phyloP scores from a whole-genome alignment of 2,113 vertebrate species.

The Dasyurus viverrinus region DNA sequence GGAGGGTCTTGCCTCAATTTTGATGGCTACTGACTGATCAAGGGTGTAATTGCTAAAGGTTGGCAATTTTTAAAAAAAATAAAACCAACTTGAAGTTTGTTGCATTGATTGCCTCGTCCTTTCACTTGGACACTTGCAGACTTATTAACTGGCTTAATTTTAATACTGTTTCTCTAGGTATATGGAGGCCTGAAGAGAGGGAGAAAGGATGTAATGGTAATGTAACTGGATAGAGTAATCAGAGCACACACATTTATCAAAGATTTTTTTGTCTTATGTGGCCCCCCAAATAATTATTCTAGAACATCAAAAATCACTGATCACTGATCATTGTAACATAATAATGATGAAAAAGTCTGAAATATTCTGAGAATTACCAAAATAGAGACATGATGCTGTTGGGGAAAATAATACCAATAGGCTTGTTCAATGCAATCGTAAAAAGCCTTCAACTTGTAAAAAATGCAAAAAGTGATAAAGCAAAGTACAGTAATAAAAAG shows the following conservation, averaged over 20 bases:
- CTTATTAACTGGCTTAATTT: neutral
- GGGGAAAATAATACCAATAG: neutral
- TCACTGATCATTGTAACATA: neutral
- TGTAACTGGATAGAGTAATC: neutral
- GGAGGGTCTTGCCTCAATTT: neutral
- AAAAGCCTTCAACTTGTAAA: neutral
- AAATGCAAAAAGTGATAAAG: neutral
- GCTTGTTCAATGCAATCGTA: neutral
- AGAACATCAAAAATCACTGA: neutral
- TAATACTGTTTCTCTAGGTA: neutral
- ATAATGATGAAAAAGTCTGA: neutral
- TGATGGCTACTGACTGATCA: neutral
- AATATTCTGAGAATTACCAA: neutral
- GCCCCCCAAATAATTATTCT: neutral
- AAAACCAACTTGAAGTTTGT: neutral
- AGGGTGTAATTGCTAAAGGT: neutral
- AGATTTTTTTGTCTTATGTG: neutral
- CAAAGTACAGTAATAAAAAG: neutral
- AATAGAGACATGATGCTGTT: neutral
- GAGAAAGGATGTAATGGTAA: neutral
- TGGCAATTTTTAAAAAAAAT: neutral
- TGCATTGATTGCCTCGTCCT: neutral
- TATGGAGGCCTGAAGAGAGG: neutral
- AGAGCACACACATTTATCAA: neutral
- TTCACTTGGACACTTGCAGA: neutral